phyloP scores from a whole-genome alignment of 2,113 vertebrate species.

The Burhinus oedicnemus region DNA sequence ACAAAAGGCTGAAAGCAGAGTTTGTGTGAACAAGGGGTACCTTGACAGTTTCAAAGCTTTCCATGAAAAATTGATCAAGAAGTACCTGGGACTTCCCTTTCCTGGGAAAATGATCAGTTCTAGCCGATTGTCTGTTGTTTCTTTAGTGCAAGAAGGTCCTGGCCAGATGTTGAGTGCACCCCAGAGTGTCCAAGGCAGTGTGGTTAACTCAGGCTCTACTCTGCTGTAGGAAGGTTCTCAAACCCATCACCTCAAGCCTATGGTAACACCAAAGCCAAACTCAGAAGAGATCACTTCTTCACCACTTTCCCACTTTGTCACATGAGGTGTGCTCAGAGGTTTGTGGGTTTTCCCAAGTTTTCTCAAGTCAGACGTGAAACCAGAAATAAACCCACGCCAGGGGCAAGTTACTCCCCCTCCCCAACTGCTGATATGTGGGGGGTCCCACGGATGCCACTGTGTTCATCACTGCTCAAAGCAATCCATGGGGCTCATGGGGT shows the following conservation, averaged over 20 bases:
- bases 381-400: background rate
- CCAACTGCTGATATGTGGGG: background rate
- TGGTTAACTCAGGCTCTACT: background rate
- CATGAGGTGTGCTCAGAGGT: background rate
- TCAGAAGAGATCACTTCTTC: background rate
- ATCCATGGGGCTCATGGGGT: background rate
- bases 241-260: background rate
- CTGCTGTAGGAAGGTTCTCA: background rate
- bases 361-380: background rate
- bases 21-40: background rate
- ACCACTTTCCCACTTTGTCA: background rate
- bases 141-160: background rate
- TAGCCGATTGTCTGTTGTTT: background rate
- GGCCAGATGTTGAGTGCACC: rapidly evolving
- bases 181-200: background rate
- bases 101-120: background rate
- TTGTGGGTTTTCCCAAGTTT: background rate
- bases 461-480: background rate
- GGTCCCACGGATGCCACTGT: rapidly evolving
- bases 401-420: rapidly evolving
- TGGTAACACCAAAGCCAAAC: background rate
- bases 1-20: background rate
- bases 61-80: background rate
- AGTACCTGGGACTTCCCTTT: background rate
- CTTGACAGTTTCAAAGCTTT: background rate